Base-by-base conservation (phyloP, 2,113 vertebrate genomes). In the Sclerurus mexicanus region DNA sequence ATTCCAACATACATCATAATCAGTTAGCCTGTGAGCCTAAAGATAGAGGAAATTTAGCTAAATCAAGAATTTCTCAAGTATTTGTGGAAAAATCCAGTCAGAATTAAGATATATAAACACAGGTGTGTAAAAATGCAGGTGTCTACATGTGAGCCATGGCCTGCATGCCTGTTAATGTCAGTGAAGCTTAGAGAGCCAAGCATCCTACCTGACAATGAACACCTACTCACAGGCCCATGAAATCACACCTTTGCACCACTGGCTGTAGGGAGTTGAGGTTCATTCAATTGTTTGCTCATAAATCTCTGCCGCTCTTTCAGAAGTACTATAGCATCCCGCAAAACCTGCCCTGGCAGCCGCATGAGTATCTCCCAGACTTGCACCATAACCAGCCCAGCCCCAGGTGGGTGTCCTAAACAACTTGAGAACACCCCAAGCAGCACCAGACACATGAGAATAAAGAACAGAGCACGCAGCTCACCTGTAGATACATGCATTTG, bases 161-260 rank as follows among this genome's bases (percentile, higher is more conserved):
- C 55, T 46, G 31, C 17, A 3, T 1, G 14, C 7, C 18, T 73
- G 17, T 19, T 63, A 37, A 90, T 66, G 25, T 27, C 55, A 63
- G 35, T 2, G 42, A 86, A 76, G 24, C 42, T 50, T 7, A n/a
- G 35, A 25, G 7, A 73, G 28, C 22, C n/a, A 31, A 62, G 37
- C 21, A 59, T 1, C 40, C 79, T 40, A 20, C 33, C 18, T 3
- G 1, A 25, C 9, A 60, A 15, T 0, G 7, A 42, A 8, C 28
- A 24, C 31, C 46, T 76, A 37, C 37, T 52, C 46, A 33, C 23
- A 10, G 31, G 31, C 25, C 53, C 44, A 16, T 13, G 53, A 50
- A 87, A 85, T 53, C 47, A 35, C 42, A 59, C 10, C 33, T 88
- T 52, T 46, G 44, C 50, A 72, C 31, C 13, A 8, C 46, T 20